Evolutionary conservation across 2,113 vertebrate genomes (phyloP).

Genomic region (Cathartes aura): DNA sequence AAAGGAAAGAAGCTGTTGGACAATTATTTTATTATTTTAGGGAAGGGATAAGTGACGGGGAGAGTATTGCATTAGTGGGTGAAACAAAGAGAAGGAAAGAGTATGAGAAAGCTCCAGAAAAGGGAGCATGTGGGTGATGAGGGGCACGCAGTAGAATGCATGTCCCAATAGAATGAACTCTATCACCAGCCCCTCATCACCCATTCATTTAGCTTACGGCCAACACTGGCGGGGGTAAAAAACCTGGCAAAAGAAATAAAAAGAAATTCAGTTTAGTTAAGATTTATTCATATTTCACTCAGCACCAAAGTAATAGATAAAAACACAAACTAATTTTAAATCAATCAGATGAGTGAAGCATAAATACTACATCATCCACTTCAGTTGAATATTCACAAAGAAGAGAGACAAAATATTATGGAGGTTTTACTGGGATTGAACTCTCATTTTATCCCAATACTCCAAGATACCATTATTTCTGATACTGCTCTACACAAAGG

Average conservation of each 20-base stretch:
- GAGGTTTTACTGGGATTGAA: neutral
- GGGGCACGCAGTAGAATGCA: neutral
- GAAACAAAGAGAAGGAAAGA: neutral
- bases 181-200: neutral
- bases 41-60: neutral
- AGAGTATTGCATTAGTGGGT: neutral
- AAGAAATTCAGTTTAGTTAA: neutral
- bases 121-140: neutral
- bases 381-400: neutral
- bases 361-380: neutral
- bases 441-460: neutral
- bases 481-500: neutral
- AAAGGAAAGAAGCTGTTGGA: neutral
- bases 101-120: neutral
- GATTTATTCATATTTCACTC: neutral
- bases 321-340: neutral
- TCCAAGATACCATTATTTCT: neutral
- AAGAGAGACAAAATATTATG: neutral
- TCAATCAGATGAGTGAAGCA: neutral
- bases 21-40: neutral
- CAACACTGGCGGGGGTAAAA: neutral
- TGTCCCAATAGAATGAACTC: neutral
- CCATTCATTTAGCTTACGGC: neutral
- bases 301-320: neutral
- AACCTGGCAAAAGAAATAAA: neutral